A percentile compares a stretch with the other conserved stretches of the same genome.
Evolutionary conservation across 2,888 invertebrate species (phyloP).

Genomic region (Osedax fenrisi): DNA sequence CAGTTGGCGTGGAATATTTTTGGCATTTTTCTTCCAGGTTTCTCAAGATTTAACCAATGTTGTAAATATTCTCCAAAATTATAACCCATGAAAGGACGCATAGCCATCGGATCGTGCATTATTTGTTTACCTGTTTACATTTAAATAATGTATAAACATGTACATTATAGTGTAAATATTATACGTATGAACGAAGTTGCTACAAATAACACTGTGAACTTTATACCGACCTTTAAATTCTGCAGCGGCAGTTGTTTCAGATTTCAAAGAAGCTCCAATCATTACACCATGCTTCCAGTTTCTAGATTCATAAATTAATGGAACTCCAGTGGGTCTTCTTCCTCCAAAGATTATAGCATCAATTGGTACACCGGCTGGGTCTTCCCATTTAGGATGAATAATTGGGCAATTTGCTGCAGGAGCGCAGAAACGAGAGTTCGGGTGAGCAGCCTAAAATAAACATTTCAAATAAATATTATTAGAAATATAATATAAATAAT

Average conservation of each 20-base stretch:
- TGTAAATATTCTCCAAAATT: conserved; percentile 41
- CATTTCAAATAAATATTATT: neutral
- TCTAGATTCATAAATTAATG: conserved; percentile 43
- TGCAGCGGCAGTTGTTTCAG: conserved; percentile 43
- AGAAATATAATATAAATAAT: neutral
- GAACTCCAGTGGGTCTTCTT: conserved; percentile 40
- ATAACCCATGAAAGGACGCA: conserved; percentile 44
- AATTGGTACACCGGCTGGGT: conserved; percentile 40
- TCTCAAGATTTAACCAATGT: conserved; percentile 39
- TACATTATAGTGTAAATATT: no score
- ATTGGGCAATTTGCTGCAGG: conserved; percentile 39
- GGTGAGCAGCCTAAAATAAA: conserved; percentile 38
- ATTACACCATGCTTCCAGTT: conserved; percentile 46
- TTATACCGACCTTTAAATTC: conserved; percentile 40
- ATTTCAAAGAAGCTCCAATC: conserved; percentile 40
- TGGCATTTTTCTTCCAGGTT: conserved; percentile 37
- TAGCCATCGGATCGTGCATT: conserved; percentile 45
- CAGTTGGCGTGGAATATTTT: conserved; percentile 42
- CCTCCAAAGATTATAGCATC: conserved; percentile 41
- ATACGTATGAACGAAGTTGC: no score
- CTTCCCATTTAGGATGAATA: conserved; percentile 39
- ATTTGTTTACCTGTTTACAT: conserved; percentile 35
- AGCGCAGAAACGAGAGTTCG: conserved; percentile 40
- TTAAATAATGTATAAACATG: no score
- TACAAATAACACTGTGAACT: no score